A percentile compares a stretch with the other conserved stretches of the same genome.
These are phyloP conservation scores for Oncopodura yosiiana DNA, from an alignment of 1,140 invertebrate species.

Conservation along the genomic window DNA sequence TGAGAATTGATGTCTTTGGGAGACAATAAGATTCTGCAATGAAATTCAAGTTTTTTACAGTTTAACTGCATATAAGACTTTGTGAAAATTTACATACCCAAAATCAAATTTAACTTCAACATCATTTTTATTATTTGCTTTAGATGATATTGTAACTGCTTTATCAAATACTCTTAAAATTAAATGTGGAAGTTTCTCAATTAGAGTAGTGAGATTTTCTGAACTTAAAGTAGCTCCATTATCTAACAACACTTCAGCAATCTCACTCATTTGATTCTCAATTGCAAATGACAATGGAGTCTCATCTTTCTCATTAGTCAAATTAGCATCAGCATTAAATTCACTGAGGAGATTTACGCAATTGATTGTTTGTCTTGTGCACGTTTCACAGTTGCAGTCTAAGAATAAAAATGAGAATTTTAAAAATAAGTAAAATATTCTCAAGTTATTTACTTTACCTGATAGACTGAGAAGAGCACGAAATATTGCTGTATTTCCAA, in stretches of 20 bases:
- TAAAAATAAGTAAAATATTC: background rate
- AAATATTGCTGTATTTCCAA: conserved; percentile 16
- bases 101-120: conserved; percentile 23
- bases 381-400: conserved; percentile 25
- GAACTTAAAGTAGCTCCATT: conserved; percentile 13
- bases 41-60: background rate
- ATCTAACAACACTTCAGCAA: conserved; percentile 12
- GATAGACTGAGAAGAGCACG: conserved; percentile 1
- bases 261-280: background rate
- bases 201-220: conserved; percentile 11
- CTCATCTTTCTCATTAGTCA: conserved; percentile 3
- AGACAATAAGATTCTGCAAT: background rate
- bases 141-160: conserved; percentile 1
- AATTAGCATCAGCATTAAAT: conserved; percentile 17
- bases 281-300: conserved; percentile 18
- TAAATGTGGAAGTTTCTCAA: conserved; percentile 20
- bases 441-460: conserved; percentile 1
- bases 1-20: background rate
- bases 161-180: conserved; percentile 21
- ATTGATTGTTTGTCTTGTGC: conserved; percentile 3
- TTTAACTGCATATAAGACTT: too few relatives aligned
- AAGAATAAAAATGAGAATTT: background rate
- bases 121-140: conserved; percentile 9
- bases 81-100: too few relatives aligned
- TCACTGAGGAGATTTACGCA: conserved; percentile 21